Evolutionary conservation across 2,888 invertebrate genomes (phyloP), one percentile per base, ranked within the genome.

Genomic region (Phorcus lineatus): DNA sequence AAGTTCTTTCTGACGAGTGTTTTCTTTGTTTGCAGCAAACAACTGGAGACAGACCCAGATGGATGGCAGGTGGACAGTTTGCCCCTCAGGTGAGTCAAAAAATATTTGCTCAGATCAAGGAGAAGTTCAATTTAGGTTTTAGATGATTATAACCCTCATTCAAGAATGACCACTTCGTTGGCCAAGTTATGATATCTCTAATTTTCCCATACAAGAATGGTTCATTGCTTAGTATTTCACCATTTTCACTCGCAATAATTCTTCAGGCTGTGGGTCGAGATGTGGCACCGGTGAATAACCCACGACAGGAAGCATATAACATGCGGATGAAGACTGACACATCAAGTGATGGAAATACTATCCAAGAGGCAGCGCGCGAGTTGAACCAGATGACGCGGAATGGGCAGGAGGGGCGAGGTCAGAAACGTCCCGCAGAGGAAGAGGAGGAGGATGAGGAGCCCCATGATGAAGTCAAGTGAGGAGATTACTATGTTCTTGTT

Each of bases 401-500:
- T 31, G 80, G 40, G 81, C 80, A 76, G 2, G 77, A 80, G 17
- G 40, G 70, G 36, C 22, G 81, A 55, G 83, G 83, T 55, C 81
- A 78, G 77, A 84, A 87, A 31, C 78, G 77, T 40, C 52, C 13
- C n/a, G 28, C 55, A 52, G 78, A 86, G 57, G 53, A 85, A 24
- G 80, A 78, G 0, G 94, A 87, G 13, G 95, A 95, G 1, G 96
- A 96, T 77, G 96, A 96, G 57, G 96, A 97, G 87, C 95, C 95
- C 6, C 95, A 96, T 86, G 98, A 98, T 93, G 97, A 97, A 94
- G 97, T 98, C 75, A 95, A 90, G 91, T 91, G 85, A 80, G 85
- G 79, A 66, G 19, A 47, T 13, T 1, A 47, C 47, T 47, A 47
- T 13, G 11, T 47, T 47, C 13, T 47, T 47, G 11, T 7, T 36